Conservation (phyloP, 2,113 vertebrate species). For the human region GRCh38 chr5:176786501-176787000, state of each 20-base stretch:
- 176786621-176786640: background rate
- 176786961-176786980: background rate
- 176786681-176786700: background rate
- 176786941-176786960: background rate
- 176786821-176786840: background rate
- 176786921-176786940: background rate
- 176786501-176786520: background rate
- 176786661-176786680: background rate
- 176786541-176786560: background rate
- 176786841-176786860: background rate
- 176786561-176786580: background rate
- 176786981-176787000: background rate
- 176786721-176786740: background rate
- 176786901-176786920: background rate
- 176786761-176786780: background rate
- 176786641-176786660: background rate
- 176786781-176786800: fast-evolving
- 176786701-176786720: background rate
- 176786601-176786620: background rate
- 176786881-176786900: background rate
- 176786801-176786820: background rate
- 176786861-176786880: background rate
- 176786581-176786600: background rate
- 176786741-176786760: background rate
- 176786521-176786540: background rate